phyloP scores from a whole-genome alignment of 2,888 invertebrate genomes.

The Chouioia cunea region DNA sequence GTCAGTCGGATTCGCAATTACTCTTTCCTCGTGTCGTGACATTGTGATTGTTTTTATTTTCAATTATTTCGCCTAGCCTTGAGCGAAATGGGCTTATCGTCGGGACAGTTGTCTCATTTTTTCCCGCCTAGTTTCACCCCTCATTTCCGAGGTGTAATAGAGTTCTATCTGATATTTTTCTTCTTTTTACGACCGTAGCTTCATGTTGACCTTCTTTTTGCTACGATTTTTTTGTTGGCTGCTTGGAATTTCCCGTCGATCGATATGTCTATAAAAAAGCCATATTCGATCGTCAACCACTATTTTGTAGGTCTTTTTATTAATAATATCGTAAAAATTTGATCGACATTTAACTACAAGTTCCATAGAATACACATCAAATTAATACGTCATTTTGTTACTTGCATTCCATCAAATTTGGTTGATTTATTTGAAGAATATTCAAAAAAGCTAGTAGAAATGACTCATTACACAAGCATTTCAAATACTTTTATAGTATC shows the following conservation, averaged over 20 bases:
- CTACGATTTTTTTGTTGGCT: neutral
- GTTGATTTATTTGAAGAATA: too few species aligned
- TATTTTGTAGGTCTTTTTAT: neutral
- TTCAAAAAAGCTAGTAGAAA: too few species aligned
- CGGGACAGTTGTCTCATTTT: neutral
- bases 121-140: neutral
- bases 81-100: neutral
- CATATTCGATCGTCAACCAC: neutral
- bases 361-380: too few species aligned
- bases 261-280: neutral
- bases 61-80: constrained; percentile 40
- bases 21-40: constrained; percentile 28
- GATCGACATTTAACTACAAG: too few species aligned
- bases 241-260: neutral
- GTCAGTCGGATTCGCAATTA: constrained; percentile 38
- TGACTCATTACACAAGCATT: too few species aligned
- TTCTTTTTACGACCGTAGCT: too few species aligned
- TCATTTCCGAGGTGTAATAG: too few species aligned
- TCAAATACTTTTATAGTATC: too few species aligned
- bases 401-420: too few species aligned
- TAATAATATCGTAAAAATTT: too few species aligned
- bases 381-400: too few species aligned
- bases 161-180: too few species aligned
- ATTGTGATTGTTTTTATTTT: constrained; percentile 38
- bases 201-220: neutral